Evolutionary conservation across 2,888 invertebrate genomes (phyloP).

Genomic region (Leucozona laternaria): DNA sequence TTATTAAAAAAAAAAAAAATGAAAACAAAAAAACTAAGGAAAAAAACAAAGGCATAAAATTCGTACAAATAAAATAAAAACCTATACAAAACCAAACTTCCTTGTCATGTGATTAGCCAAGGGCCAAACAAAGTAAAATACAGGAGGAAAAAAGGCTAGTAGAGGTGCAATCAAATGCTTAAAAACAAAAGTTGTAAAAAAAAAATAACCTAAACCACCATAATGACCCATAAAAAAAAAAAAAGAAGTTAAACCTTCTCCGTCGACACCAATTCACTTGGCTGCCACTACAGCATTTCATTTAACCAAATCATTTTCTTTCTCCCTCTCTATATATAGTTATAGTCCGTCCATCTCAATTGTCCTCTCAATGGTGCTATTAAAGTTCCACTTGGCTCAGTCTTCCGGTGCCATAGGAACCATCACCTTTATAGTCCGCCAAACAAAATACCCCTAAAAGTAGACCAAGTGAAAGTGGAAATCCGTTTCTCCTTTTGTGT

Average conservation of each 20-base stretch:
- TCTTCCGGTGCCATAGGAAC: slow-evolving; percentile 18
- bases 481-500: slow-evolving; percentile 26
- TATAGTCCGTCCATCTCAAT: slow-evolving; percentile 33
- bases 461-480: slow-evolving; percentile 56
- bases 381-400: slow-evolving; percentile 51
- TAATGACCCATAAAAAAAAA: slow-evolving; percentile 55
- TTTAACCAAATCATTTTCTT: slow-evolving; percentile 44
- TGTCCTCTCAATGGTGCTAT: slow-evolving; percentile 51
- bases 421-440: slow-evolving; percentile 25
- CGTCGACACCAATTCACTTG: slow-evolving; percentile 50
- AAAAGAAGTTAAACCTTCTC: slow-evolving; percentile 44
- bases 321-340: background rate
- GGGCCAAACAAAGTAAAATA: slow-evolving; percentile 34
- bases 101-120: slow-evolving; percentile 52
- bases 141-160: slow-evolving; percentile 1
- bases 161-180: slow-evolving; percentile 23
- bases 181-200: slow-evolving; percentile 18
- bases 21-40: background rate
- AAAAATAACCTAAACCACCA: slow-evolving; percentile 32
- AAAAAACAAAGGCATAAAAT: background rate
- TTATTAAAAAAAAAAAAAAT: background rate
- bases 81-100: background rate
- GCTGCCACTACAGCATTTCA: slow-evolving; percentile 47
- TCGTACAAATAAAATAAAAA: background rate
- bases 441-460: slow-evolving; percentile 21